Conservation (phyloP, 2,797 vertebrate genomes). For the Crenichthys baileyi region DNA sequence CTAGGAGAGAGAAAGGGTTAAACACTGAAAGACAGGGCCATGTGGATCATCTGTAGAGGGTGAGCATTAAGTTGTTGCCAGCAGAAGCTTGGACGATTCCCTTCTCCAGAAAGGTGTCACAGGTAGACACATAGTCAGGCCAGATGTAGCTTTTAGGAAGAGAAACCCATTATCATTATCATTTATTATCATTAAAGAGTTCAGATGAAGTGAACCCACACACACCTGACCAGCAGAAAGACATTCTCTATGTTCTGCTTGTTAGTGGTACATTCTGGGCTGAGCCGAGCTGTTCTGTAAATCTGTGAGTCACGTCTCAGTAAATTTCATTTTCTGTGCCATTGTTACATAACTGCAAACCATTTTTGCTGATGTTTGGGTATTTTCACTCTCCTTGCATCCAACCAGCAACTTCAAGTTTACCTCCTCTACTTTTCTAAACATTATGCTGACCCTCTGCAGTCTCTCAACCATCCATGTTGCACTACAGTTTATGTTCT, state of each 20-base stretch:
- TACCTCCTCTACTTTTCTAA: not conserved
- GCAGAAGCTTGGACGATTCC: too few species aligned
- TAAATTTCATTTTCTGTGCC: not conserved
- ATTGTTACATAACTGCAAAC: constrained; percentile 14
- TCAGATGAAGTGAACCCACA: not conserved
- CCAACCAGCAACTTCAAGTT: not conserved
- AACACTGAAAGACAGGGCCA: too few species aligned
- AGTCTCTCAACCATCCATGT: not conserved
- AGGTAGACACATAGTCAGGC: too few species aligned
- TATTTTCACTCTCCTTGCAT: not conserved
- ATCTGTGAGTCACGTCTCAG: not conserved
- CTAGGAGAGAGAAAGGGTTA: too few species aligned
- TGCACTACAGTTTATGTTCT: constrained; percentile 9
- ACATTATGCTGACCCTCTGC: not conserved
- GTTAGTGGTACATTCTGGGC: constrained; percentile 1
- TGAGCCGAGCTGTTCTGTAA: not conserved
- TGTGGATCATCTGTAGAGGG: too few species aligned
- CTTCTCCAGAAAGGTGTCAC: too few species aligned
- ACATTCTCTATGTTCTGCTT: too few species aligned
- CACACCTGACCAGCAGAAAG: not conserved
- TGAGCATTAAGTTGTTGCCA: too few species aligned
- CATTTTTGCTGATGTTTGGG: not conserved
- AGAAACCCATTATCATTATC: not conserved
- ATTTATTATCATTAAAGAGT: too few species aligned
- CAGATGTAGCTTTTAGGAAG: too few species aligned